Conservation (phyloP, 2,888 invertebrate genomes). For the Oconnorella tubifera region DNA sequence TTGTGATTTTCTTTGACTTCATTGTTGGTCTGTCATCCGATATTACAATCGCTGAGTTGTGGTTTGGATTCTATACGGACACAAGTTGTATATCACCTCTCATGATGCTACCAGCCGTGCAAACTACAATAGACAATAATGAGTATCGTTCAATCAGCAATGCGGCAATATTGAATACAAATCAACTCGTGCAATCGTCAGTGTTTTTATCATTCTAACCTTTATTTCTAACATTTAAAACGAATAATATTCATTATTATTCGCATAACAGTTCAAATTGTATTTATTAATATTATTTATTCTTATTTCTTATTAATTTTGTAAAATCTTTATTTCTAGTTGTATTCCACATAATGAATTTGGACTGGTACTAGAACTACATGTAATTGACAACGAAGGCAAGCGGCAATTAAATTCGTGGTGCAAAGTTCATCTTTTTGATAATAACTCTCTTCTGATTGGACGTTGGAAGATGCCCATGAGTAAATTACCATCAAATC, state of each 20-base stretch:
- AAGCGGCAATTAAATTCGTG: neutral
- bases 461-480: neutral
- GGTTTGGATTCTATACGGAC: neutral
- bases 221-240: too few species aligned
- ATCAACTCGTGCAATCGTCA: neutral
- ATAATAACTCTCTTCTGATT: neutral
- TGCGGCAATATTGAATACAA: neutral
- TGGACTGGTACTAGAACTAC: neutral
- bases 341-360: neutral
- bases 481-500: neutral
- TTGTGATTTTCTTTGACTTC: neutral
- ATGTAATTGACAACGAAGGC: neutral
- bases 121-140: neutral
- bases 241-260: too few species aligned
- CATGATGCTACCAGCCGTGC: neutral
- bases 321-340: too few species aligned
- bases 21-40: neutral
- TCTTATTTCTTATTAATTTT: too few species aligned
- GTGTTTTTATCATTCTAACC: too few species aligned
- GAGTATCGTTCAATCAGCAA: neutral
- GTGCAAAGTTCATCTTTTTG: neutral
- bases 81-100: neutral
- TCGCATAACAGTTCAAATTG: too few species aligned
- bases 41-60: neutral
- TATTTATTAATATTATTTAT: too few species aligned